A percentile compares a stretch with the other conserved stretches of the same genome.
phyloP scores from a whole-genome alignment of 2,113 vertebrate species.

The Phocoena sinus region DNA sequence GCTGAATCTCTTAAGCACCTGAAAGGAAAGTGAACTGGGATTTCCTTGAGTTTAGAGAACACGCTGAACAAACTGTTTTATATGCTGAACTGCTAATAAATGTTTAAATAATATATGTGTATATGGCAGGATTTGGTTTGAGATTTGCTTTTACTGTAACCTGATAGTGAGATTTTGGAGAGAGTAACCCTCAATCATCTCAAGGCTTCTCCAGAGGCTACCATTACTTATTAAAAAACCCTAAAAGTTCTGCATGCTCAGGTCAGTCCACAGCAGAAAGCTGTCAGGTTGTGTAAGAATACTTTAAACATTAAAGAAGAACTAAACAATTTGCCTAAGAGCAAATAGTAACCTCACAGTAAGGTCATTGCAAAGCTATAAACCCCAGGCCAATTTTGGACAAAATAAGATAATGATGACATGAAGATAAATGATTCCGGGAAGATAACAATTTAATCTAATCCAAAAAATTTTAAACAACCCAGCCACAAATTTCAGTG shows the following conservation, averaged over 20 bases:
- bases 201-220: background rate
- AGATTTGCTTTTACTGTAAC: conserved; percentile 4
- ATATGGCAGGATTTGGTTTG: background rate
- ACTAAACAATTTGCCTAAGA: background rate
- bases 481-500: background rate
- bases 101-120: background rate
- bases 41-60: background rate
- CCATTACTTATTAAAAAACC: background rate
- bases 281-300: background rate
- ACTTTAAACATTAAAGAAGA: background rate
- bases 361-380: background rate
- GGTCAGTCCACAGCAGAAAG: background rate
- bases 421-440: background rate
- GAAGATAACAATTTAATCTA: background rate
- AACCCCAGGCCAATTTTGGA: background rate
- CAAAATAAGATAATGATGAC: background rate
- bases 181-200: background rate
- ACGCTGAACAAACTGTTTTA: background rate
- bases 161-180: background rate
- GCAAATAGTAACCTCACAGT: background rate
- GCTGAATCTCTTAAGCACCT: background rate
- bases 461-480: background rate
- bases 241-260: background rate
- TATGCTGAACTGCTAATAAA: background rate
- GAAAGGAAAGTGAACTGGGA: background rate